A percentile compares a stretch with the other conserved stretches of the same genome.
These are phyloP conservation scores for Sebastes oblongus DNA, from an alignment of 2,797 vertebrate genomes.

Conservation along the genomic window DNA sequence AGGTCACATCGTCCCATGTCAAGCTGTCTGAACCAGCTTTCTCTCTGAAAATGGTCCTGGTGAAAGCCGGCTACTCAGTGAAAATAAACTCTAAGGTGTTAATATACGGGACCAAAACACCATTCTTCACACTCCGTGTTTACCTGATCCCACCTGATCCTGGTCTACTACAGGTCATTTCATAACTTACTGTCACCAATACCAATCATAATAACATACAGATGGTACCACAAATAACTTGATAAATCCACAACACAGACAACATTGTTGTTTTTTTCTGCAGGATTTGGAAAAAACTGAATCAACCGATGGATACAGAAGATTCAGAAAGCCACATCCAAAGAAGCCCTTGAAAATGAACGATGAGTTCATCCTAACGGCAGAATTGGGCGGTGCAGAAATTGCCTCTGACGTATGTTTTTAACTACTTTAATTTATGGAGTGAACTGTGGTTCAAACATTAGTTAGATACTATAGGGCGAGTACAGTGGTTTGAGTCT, in stretches of 20 bases:
- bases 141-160: conserved; percentile 25
- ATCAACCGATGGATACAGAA: neutral
- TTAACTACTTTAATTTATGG: neutral
- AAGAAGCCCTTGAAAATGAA: neutral
- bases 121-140: conserved; percentile 21
- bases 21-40: neutral
- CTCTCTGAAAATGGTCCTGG: no score
- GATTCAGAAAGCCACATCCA: neutral
- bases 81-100: neutral
- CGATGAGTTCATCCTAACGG: neutral
- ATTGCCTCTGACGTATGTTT: neutral
- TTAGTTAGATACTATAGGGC: no score
- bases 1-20: conserved; percentile 33
- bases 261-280: neutral
- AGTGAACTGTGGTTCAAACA: neutral
- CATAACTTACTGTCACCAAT: neutral
- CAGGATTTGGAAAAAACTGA: neutral
- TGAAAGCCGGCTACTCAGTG: neutral
- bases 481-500: no score
- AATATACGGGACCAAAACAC: neutral
- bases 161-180: conserved; percentile 19
- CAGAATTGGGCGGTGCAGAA: neutral
- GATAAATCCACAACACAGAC: neutral
- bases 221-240: neutral
- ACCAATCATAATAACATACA: neutral